These are phyloP conservation scores for Stenodema calcarata DNA, from an alignment of 2,888 invertebrate species.

Conservation along the genomic window DNA sequence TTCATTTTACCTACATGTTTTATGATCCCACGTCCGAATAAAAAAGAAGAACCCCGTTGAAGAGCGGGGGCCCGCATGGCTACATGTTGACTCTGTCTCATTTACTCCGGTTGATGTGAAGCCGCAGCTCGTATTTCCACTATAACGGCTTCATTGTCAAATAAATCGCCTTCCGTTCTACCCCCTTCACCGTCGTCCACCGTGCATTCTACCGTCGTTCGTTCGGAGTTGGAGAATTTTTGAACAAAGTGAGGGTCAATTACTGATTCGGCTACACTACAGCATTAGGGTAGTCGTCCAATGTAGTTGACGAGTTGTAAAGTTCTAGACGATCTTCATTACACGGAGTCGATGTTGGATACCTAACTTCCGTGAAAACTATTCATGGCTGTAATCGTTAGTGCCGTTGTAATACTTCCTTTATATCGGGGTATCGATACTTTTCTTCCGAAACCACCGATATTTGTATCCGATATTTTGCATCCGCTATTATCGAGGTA, in stretches of 20 bases:
- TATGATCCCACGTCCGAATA: neutral
- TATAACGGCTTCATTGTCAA: neutral
- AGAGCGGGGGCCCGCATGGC: neutral
- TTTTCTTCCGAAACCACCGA: too few relatives aligned
- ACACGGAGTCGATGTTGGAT: too few relatives aligned
- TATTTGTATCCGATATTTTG: too few relatives aligned
- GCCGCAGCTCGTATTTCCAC: conserved; percentile 2
- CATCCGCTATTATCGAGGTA: too few relatives aligned
- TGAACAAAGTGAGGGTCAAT: neutral
- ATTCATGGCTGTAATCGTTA: too few relatives aligned
- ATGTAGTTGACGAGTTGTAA: too few relatives aligned
- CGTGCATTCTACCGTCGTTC: neutral
- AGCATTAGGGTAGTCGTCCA: neutral
- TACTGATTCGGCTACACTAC: neutral
- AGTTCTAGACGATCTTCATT: too few relatives aligned
- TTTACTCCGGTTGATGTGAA: neutral
- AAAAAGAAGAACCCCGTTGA: neutral
- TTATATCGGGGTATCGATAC: too few relatives aligned
- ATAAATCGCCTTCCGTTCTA: neutral
- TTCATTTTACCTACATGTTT: neutral
- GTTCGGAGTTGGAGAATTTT: neutral
- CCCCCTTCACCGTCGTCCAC: neutral
- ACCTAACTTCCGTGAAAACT: too few relatives aligned
- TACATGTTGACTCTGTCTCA: neutral
- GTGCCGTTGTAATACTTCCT: too few relatives aligned